Evolutionary conservation across 2,113 vertebrate genomes (phyloP).

Genomic region (Myrmecobius fasciatus): DNA sequence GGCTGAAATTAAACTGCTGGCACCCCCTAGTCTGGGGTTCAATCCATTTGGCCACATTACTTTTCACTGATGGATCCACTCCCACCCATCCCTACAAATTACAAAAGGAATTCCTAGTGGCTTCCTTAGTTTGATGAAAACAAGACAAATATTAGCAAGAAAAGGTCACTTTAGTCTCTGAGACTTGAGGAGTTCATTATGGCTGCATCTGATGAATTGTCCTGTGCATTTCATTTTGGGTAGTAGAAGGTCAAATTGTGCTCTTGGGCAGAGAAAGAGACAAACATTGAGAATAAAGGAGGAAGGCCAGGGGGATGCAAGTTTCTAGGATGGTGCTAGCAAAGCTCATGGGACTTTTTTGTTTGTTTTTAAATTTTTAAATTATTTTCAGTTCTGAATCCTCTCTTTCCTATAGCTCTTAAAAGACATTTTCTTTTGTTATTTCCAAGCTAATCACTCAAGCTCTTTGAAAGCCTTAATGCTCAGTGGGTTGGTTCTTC

Average conservation of each 20-base stretch:
- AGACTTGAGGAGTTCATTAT: conserved; percentile 59
- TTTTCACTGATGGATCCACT: conserved; percentile 46
- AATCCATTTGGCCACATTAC: conserved; percentile 28
- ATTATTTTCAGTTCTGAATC: background rate
- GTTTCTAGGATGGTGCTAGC: background rate
- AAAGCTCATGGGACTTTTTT: background rate
- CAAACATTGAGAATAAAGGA: conserved; percentile 74
- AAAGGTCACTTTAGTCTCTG: conserved; percentile 71
- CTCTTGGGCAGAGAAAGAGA: conserved; percentile 83
- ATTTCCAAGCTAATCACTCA: background rate
- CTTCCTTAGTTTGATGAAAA: conserved; percentile 66
- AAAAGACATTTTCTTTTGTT: background rate
- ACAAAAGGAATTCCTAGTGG: conserved; percentile 65
- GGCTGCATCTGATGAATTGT: conserved; percentile 72
- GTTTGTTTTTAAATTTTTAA: background rate
- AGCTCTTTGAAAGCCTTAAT: background rate
- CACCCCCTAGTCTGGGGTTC: conserved; percentile 10
- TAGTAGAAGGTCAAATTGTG: conserved; percentile 84
- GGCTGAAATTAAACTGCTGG: conserved; percentile 40
- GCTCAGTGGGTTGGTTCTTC: background rate
- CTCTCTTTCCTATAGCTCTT: background rate
- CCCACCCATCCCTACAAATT: conserved; percentile 49
- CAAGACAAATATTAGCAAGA: conserved; percentile 63
- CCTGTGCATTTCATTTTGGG: conserved; percentile 63
- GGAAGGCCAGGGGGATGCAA: conserved; percentile 55